Percentiles rank a stretch among this genome's conserved stretches.
phyloP scores from a whole-genome alignment of 37 sponge, comb jelly and placozoan genomes.

The Mnemiopsis leidyi region DNA sequence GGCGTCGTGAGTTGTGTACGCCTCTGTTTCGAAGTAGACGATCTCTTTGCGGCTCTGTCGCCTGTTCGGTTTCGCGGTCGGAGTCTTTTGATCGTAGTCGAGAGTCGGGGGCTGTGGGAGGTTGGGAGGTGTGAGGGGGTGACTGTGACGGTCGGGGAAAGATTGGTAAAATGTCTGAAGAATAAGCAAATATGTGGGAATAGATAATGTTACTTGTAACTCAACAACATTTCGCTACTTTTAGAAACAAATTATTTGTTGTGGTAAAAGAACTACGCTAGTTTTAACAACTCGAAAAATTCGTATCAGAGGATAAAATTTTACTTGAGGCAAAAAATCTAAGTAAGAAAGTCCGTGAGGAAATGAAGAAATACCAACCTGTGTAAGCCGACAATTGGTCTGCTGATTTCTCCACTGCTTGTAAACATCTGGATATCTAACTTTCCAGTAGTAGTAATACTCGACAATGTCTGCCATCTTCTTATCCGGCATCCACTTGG shows the following conservation, averaged over 20 bases:
- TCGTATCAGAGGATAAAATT: too few relatives aligned
- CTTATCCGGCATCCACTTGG: conserved; percentile 2
- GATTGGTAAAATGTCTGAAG: too few relatives aligned
- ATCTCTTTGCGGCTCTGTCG: conserved; percentile 27
- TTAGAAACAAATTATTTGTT: too few relatives aligned
- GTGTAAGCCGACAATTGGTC: neutral
- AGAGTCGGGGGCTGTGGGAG: neutral
- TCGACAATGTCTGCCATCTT: conserved; percentile 3
- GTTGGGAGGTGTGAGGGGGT: too few relatives aligned
- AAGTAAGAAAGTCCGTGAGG: too few relatives aligned
- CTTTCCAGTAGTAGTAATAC: conserved; percentile 45
- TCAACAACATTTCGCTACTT: too few relatives aligned
- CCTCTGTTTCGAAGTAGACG: conserved; percentile 60
- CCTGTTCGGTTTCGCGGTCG: neutral
- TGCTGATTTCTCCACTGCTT: conserved; percentile 20
- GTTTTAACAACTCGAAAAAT: too few relatives aligned
- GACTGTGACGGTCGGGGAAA: too few relatives aligned
- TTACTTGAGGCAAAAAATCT: too few relatives aligned
- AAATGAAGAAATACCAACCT: neutral
- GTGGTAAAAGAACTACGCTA: too few relatives aligned
- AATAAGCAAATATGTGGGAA: too few relatives aligned
- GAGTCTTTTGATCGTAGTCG: neutral
- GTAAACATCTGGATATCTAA: conserved; percentile 29
- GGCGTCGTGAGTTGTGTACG: conserved; percentile 58
- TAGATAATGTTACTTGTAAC: too few relatives aligned